A percentile compares a stretch with the other conserved stretches of the same genome.
These are phyloP conservation scores for Anodontia alba DNA, from an alignment of 2,888 invertebrate species.

Conservation along the genomic window DNA sequence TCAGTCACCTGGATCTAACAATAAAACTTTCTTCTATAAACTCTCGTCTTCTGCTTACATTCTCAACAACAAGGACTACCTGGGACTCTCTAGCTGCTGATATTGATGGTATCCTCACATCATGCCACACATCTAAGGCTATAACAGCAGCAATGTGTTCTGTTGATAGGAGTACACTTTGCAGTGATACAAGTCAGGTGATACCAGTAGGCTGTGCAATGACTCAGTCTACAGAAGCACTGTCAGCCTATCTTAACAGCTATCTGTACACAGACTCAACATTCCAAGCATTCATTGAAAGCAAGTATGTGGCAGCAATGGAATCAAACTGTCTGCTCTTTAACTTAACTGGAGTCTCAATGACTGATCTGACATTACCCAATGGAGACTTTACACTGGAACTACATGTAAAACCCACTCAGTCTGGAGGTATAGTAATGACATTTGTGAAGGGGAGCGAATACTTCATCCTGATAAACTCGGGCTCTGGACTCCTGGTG, in stretches of 20 bases:
- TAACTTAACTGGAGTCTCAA: constrained; percentile 59
- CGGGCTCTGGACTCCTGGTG: constrained; percentile 47
- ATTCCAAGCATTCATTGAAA: constrained; percentile 47
- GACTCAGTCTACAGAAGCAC: constrained; percentile 46
- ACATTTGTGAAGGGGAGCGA: constrained; percentile 48
- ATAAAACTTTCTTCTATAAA: constrained; percentile 53
- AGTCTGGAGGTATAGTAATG: constrained; percentile 63
- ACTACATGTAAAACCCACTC: constrained; percentile 67
- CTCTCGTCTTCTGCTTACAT: constrained; percentile 50
- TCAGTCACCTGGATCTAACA: constrained; percentile 38
- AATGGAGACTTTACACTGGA: constrained; percentile 65
- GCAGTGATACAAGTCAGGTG: constrained; percentile 38
- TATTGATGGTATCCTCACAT: constrained; percentile 58
- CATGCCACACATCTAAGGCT: constrained; percentile 58
- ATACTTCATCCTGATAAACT: constrained; percentile 52
- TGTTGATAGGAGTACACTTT: constrained; percentile 47
- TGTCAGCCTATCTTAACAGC: constrained; percentile 40
- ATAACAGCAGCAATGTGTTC: constrained; percentile 53
- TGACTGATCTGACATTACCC: constrained; percentile 55
- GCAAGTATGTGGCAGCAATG: constrained; percentile 45
- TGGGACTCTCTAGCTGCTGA: constrained; percentile 41
- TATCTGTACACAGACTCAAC: constrained; percentile 38
- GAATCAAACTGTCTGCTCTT: constrained; percentile 61
- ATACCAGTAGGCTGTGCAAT: constrained; percentile 54
- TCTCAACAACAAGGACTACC: constrained; percentile 42